phyloP scores from a whole-genome alignment of 1,140 invertebrate species.

The Drosophila nigromelanica region DNA sequence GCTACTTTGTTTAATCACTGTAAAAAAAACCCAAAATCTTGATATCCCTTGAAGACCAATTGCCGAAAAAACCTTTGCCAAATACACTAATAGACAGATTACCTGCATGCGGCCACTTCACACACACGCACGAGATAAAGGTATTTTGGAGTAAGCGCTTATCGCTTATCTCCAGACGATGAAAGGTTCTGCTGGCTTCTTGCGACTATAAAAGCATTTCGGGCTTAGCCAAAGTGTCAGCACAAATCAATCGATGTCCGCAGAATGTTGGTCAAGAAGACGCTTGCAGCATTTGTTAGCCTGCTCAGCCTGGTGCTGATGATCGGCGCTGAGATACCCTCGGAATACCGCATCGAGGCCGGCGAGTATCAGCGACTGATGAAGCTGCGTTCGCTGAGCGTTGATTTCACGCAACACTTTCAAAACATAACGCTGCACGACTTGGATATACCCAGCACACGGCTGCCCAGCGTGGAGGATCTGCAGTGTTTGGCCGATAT shows the following conservation, averaged over 20 bases:
- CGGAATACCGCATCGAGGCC: slow-evolving; percentile 8
- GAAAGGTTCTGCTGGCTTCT: neutral
- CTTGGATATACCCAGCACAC: slow-evolving; percentile 9
- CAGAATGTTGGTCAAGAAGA: slow-evolving; percentile 30
- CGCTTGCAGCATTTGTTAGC: neutral
- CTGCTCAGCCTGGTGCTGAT: slow-evolving; percentile 11
- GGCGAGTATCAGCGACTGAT: slow-evolving; percentile 34
- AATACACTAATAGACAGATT: slow-evolving; percentile 1
- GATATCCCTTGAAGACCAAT: neutral
- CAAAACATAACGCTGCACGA: slow-evolving; percentile 43
- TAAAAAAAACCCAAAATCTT: neutral
- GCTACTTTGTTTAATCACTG: neutral
- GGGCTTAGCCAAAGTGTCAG: neutral
- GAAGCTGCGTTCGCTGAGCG: slow-evolving; percentile 33
- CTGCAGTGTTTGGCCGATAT: slow-evolving; percentile 58
- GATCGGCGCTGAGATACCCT: neutral
- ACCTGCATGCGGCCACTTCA: neutral
- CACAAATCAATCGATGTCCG: slow-evolving; percentile 24
- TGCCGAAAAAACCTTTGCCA: neutral
- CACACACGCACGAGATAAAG: slow-evolving; percentile 11
- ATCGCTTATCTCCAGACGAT: slow-evolving; percentile 18
- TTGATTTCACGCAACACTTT: slow-evolving; percentile 35
- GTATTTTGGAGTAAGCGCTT: slow-evolving; percentile 5
- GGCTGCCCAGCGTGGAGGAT: slow-evolving; percentile 44
- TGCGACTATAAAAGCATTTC: slow-evolving; percentile 3